A percentile compares a stretch with the other conserved stretches of the same genome.
Conservation (phyloP, 2,113 vertebrate genomes). For the Sula dactylatra region DNA sequence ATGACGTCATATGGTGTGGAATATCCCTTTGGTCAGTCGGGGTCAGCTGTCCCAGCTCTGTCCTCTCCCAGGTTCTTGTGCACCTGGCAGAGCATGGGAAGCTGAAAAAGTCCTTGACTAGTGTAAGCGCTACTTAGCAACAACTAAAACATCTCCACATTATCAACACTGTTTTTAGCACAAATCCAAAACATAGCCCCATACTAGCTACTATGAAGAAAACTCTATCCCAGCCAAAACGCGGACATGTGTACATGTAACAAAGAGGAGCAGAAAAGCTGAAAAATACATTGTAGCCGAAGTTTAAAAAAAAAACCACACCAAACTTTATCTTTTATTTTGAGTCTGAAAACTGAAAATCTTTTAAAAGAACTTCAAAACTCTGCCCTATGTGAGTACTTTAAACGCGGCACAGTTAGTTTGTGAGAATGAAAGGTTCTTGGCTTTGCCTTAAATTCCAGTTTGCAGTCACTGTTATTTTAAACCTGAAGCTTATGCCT, state of each 20-base stretch:
- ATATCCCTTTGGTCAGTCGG: too few species aligned
- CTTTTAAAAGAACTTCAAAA: not conserved
- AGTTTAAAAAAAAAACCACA: not conserved
- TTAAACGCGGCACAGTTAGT: not conserved
- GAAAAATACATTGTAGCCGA: not conserved
- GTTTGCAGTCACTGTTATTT: not conserved
- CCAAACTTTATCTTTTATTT: not conserved
- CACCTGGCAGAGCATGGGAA: too few species aligned
- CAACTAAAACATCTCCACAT: too few species aligned
- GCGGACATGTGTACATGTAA: not conserved
- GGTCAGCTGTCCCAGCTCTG: too few species aligned
- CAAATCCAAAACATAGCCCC: too few species aligned
- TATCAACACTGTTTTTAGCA: too few species aligned
- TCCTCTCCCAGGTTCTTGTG: too few species aligned
- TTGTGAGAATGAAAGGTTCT: not conserved
- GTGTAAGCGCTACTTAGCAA: too few species aligned
- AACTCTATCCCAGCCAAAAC: too few species aligned
- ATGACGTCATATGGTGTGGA: too few species aligned
- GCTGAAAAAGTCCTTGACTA: too few species aligned
- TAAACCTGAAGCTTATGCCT: slow-evolving; percentile 9
- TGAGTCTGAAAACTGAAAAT: not conserved
- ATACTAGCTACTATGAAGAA: too few species aligned
- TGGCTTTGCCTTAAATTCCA: not conserved
- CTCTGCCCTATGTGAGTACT: not conserved
- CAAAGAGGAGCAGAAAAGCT: not conserved